Base-by-base conservation (phyloP, 1,140 invertebrate species). In the Formica exsecta region DNA sequence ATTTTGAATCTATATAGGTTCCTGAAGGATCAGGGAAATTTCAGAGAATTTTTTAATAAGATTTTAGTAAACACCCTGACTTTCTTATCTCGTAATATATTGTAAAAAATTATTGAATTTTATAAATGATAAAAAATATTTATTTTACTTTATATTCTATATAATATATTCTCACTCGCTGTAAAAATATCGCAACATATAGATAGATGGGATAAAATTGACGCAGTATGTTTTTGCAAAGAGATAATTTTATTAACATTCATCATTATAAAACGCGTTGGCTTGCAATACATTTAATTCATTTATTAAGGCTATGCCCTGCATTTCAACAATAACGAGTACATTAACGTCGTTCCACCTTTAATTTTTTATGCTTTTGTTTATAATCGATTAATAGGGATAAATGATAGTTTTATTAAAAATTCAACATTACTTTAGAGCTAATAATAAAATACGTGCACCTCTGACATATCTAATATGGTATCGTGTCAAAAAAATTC, bases 261-360 rank as follows among this genome's bases (percentile, higher is more conserved):
- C 22, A 70, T 70, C 48, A 19, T 80, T 80, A 80, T 41, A 80
- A 80, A 80, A 80, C 66, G 68, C 11, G 64, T 79, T 25, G 62
- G 44, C 51, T 68, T 79, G 64, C 77, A 32, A 80, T 80, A 65
- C 48, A 70, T 80, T 66, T 80, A 70, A 80, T 80, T 70, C 36
- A 80, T 70, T 70, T 36, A 0, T 80, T 80, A 80, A 80, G 77
- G 77, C 64, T 80, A 70, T 57, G 36, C 8, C 76, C 76, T 68
- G 77, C 64, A 22, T 54, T 70, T 80, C 41, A 80, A 80, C 64
- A 80, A 80, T 44, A 44, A 48, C 48, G 61, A 80, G 19, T 80
- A 80, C 77, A 57, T 80, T 80, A 80, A 80, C 64, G 77, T 80
- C 77, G 77, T 80, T 80, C 51, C 64, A 80, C 32, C n/a, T 41